These are phyloP conservation scores for Oscheius sp. DNA, from an alignment of 2,888 invertebrate genomes.

Conservation along the genomic window DNA sequence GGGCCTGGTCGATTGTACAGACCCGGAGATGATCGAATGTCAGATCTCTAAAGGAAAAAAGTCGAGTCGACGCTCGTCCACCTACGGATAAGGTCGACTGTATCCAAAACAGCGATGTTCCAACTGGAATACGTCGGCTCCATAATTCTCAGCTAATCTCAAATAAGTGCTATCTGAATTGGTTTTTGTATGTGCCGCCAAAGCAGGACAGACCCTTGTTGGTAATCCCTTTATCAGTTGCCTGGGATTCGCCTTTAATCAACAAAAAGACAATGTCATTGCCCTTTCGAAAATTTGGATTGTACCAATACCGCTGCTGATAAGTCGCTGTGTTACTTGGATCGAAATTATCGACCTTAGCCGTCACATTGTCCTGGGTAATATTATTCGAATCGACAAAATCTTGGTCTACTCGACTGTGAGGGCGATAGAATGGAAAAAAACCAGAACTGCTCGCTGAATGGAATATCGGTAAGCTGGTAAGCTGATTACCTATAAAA, in stretches of 20 bases:
- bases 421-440: conserved; percentile 14
- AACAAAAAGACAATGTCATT: conserved; percentile 57
- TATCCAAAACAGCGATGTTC: conserved; percentile 68
- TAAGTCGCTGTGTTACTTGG: conserved; percentile 40
- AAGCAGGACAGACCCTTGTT: conserved; percentile 4
- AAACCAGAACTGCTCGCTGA: conserved; percentile 2
- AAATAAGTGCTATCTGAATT: conserved; percentile 44
- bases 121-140: conserved; percentile 63
- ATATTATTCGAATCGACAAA: neutral
- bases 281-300: conserved; percentile 41
- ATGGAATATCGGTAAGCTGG: neutral
- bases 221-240: conserved; percentile 47
- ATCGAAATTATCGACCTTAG: conserved; percentile 53
- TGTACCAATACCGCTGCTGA: conserved; percentile 59
- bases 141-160: conserved; percentile 56
- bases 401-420: neutral
- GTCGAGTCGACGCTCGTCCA: neutral
- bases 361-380: conserved; percentile 18
- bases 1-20: conserved; percentile 79
- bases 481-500: conserved; percentile 4
- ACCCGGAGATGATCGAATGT: conserved; percentile 84
- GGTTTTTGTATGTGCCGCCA: too few species aligned
- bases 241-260: conserved; percentile 55
- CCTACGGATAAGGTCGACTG: conserved; percentile 53
- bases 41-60: conserved; percentile 82